phyloP scores from a whole-genome alignment of 2,888 invertebrate genomes.

The Escarpia spicata region DNA sequence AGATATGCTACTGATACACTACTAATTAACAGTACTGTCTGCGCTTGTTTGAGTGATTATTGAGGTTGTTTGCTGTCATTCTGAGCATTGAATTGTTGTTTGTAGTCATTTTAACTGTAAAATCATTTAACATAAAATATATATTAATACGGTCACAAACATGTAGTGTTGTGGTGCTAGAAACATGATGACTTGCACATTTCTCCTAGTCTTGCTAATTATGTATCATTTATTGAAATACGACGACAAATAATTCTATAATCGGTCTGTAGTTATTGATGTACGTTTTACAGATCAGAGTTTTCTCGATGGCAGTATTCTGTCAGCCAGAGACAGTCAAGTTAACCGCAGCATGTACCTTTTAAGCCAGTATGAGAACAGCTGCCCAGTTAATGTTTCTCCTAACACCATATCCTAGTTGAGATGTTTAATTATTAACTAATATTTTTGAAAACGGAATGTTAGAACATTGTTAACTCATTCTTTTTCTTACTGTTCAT shows the following conservation, averaged over 20 bases:
- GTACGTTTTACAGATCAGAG: neutral
- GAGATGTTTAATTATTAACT: neutral
- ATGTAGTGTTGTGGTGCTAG: neutral
- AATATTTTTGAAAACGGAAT: neutral
- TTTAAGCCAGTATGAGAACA: neutral
- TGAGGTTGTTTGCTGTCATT: neutral
- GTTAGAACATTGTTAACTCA: neutral
- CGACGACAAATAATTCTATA: neutral
- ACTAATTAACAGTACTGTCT: neutral
- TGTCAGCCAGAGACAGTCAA: neutral
- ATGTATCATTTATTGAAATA: neutral
- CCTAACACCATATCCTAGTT: neutral
- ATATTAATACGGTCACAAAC: neutral
- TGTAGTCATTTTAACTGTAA: neutral
- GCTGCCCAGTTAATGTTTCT: neutral
- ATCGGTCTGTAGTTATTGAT: neutral
- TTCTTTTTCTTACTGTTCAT: neutral
- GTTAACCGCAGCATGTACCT: neutral
- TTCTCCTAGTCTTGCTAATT: neutral
- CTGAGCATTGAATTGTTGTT: neutral
- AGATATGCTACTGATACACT: neutral
- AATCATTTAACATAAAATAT: neutral
- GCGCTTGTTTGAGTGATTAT: neutral
- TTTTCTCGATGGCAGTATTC: conserved; percentile 6
- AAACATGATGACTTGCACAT: neutral